Percentiles rank a stretch among this genome's conserved stretches.
Conservation (phyloP, 1,140 invertebrate species). For the Pemphigus obesinymphae region DNA sequence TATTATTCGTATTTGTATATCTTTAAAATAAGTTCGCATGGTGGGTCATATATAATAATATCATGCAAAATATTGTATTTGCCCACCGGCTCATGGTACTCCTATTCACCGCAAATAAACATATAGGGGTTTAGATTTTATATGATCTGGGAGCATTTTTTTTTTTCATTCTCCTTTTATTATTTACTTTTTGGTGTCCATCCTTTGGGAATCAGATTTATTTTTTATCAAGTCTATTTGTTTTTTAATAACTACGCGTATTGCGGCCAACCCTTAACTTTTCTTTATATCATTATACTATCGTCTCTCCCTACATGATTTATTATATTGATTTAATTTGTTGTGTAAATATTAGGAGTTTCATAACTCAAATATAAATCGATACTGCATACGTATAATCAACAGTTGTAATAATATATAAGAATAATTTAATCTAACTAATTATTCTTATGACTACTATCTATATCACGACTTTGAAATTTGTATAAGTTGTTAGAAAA, state of each 20-base stretch:
- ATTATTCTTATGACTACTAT: no score
- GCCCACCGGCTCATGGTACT: background rate
- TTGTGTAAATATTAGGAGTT: background rate
- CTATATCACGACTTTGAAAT: no score
- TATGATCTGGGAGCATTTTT: background rate
- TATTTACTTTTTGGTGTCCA: constrained; percentile 8
- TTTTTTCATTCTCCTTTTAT: background rate
- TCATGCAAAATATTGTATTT: no score
- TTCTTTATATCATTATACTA: background rate
- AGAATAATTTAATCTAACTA: no score
- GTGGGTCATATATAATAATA: no score
- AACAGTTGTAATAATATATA: background rate
- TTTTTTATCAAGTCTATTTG: constrained; percentile 19
- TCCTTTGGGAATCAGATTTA: constrained; percentile 8
- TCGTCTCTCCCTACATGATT: background rate
- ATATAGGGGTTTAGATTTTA: background rate
- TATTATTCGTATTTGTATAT: background rate
- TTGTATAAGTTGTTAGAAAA: no score
- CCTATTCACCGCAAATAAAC: constrained; percentile 14
- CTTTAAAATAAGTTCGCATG: constrained; percentile 18
- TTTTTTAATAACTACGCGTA: background rate
- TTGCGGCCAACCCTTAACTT: background rate
- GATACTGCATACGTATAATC: background rate
- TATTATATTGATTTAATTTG: constrained; percentile 9
- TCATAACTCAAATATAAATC: background rate